A percentile compares a stretch with the other conserved stretches of the same genome.
These are phyloP conservation scores for Colossoma macropomum DNA, from an alignment of 2,113 vertebrate species.

Conservation along the genomic window DNA sequence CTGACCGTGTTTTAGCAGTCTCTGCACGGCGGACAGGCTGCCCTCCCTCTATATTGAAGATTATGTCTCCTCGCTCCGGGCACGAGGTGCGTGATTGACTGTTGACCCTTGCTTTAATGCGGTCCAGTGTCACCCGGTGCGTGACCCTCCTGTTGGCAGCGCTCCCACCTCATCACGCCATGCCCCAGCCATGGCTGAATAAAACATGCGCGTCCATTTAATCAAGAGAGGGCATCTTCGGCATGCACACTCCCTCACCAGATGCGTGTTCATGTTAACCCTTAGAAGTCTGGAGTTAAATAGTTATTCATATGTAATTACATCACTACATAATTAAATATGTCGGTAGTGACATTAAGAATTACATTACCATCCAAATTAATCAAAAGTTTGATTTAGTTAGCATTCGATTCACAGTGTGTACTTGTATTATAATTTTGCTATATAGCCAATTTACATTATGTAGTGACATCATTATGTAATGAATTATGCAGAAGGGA, in stretches of 20 bases:
- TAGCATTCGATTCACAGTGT: no score
- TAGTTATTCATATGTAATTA: no score
- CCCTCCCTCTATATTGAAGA: conserved; percentile 6
- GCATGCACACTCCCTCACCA: conserved; percentile 65
- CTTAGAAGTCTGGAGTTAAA: conserved; percentile 25
- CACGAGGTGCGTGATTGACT: neutral
- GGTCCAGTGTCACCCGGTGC: neutral
- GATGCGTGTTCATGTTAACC: conserved; percentile 65
- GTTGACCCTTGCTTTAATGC: neutral
- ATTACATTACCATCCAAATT: no score
- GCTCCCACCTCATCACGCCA: neutral
- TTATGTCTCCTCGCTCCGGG: neutral
- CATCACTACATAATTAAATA: no score
- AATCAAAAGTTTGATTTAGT: no score
- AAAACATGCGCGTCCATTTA: conserved; percentile 69
- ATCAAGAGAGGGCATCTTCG: conserved; percentile 68
- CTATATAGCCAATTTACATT: no score
- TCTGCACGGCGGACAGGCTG: conserved; percentile 7
- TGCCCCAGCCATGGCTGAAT: conserved; percentile 63
- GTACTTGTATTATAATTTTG: no score
- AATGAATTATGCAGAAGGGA: no score
- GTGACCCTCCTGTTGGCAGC: neutral
- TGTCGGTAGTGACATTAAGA: no score
- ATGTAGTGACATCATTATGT: no score
- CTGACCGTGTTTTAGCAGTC: neutral